These are phyloP conservation scores for Gopherus flavomarginatus DNA, from an alignment of 2,113 vertebrate genomes.

Conservation along the genomic window DNA sequence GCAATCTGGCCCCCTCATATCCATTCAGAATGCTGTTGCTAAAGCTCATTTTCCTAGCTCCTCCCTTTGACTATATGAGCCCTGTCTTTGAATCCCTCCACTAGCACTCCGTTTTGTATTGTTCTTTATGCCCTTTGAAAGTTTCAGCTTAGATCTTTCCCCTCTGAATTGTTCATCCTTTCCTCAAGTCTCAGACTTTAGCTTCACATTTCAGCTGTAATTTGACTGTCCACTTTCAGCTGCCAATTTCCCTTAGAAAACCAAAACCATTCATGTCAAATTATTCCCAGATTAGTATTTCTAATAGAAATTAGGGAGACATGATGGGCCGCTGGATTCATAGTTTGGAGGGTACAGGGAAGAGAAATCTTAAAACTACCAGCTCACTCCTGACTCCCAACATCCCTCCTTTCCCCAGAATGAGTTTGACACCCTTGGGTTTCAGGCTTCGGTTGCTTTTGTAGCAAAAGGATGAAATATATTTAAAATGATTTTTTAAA, in stretches of 20 bases:
- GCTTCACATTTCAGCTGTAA: not conserved
- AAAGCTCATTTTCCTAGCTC: not conserved
- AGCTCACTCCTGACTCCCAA: not conserved
- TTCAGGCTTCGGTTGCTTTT: not conserved
- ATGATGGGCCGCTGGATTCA: not conserved
- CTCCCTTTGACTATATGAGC: not conserved
- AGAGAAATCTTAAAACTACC: not conserved
- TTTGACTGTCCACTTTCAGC: not conserved
- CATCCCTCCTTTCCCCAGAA: not conserved
- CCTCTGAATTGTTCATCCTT: not conserved
- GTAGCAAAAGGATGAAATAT: not conserved
- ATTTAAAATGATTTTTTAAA: not conserved
- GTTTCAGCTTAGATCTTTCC: not conserved
- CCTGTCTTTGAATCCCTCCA: not conserved
- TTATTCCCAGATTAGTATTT: not conserved
- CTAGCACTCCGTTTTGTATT: not conserved
- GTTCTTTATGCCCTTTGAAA: not conserved
- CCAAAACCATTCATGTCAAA: not conserved
- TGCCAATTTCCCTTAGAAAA: not conserved
- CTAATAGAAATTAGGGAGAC: not conserved
- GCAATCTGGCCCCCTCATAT: not conserved
- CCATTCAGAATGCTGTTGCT: not conserved
- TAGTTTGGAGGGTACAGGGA: not conserved
- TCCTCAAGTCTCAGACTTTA: not conserved
- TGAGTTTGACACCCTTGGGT: too few species aligned